Evolutionary conservation across 2,888 invertebrate genomes (phyloP), one percentile per base, ranked within the genome.

Genomic region (Netelia virgata): DNA sequence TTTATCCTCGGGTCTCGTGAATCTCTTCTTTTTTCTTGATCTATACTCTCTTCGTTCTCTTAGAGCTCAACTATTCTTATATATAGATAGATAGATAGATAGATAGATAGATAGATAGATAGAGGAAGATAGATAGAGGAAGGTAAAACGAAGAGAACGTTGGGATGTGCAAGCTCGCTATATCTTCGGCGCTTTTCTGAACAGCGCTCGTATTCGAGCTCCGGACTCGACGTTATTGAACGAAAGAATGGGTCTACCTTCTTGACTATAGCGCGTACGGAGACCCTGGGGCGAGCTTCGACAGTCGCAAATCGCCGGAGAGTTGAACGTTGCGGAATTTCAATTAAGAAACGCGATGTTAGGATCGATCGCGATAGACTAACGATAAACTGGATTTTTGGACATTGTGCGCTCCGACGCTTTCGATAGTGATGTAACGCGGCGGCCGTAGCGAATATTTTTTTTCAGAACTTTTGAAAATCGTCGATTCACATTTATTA

Each of bases 241-340:
- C 77, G 69, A 70, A 78, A 82, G 77, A 84, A 82, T 84, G 81
- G 74, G 50, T 55, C 73, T 74, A 41, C 36, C 69, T 77, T n/a
- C 69, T 77, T n/a, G 69, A 81, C 73, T 68, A 68, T 82, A 63
- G 69, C 41, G 69, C 55, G 50, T 36, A 74, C 70, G 69, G 73
- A 70, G 63, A 63, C 50, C 64, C 23, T 59, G 41, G 36, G 14
- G 14, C 47, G 47, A 47, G 47, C 47, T 47, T 47, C 47, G 47
- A 47, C 47, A 47, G 14, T 47, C 18, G 10, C 57, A 16, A n/a
- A 57, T 18, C 57, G 57, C 47, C 50, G 36, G 57, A 74, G 43
- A 75, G 73, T 78, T 82, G 63, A 84, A 78, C 78, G 82, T 82
- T 78, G 50, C 70, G 70, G 84, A 84, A 82, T 82, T 82, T 77